Conservation (phyloP, 2,888 invertebrate species). For the Heliconius cydno region DNA sequence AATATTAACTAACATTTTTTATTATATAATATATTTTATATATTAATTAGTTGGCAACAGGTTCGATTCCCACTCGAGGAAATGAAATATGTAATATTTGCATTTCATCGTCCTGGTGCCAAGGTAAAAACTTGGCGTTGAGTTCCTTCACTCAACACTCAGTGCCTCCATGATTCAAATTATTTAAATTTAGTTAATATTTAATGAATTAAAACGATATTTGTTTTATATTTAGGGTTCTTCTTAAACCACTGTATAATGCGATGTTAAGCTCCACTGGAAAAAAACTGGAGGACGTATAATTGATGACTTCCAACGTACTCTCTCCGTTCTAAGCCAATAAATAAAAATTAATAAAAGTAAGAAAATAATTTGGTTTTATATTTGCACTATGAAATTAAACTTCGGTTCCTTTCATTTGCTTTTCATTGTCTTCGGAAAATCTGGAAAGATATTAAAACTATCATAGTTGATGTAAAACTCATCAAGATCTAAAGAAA, state of each 20-base stretch:
- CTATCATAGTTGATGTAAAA: conserved; percentile 33
- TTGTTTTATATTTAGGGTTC: no score
- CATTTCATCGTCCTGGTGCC: no score
- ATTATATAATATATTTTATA: conserved; percentile 30
- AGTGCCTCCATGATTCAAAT: no score
- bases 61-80: no score
- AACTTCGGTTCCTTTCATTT: conserved; percentile 33
- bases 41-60: not conserved
- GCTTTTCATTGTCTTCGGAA: conserved; percentile 33
- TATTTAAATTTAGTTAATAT: no score
- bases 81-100: not conserved
- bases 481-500: conserved; percentile 33
- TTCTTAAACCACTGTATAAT: no score
- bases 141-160: no score
- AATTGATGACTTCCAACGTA: no score
- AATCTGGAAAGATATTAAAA: conserved; percentile 32
- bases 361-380: conserved; percentile 21
- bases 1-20: conserved; percentile 33
- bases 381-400: conserved; percentile 28
- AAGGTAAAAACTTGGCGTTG: no score
- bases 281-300: not conserved
- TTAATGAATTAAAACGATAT: no score
- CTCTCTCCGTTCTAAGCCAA: no score
- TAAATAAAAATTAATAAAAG: not conserved
- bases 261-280: not conserved